A percentile compares a stretch with the other conserved stretches of the same genome.
phyloP scores from a whole-genome alignment of 2,113 vertebrate species.

The Pipa parva region DNA sequence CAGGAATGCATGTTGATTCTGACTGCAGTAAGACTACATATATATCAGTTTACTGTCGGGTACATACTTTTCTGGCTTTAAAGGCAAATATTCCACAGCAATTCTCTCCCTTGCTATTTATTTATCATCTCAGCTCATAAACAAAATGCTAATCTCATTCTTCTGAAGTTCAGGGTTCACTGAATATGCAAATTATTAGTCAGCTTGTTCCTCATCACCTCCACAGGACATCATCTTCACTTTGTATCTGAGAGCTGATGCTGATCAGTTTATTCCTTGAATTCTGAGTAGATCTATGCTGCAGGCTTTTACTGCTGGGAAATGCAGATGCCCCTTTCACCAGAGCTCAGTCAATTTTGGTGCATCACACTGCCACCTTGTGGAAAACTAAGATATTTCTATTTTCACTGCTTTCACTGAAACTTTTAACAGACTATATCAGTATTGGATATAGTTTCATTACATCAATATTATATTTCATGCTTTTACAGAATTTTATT shows the following conservation, averaged over 20 bases:
- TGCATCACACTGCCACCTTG: constrained; percentile 20
- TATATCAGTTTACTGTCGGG: too few species aligned
- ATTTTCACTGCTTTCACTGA: too few species aligned
- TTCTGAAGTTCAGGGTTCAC: constrained; percentile 6
- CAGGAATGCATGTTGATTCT: too few species aligned
- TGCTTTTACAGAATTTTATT: too few species aligned
- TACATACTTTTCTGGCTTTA: too few species aligned
- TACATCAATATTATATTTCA: too few species aligned
- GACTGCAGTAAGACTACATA: too few species aligned
- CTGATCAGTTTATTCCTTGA: neutral
- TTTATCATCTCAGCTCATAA: neutral
- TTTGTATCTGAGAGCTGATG: neutral
- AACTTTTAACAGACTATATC: too few species aligned
- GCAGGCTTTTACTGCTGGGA: constrained; percentile 1
- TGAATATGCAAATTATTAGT: constrained; percentile 27
- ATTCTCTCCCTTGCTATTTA: too few species aligned
- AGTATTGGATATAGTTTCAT: too few species aligned
- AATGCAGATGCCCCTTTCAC: neutral
- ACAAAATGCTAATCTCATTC: constrained; percentile 6
- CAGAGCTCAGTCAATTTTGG: neutral
- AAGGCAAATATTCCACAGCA: too few species aligned
- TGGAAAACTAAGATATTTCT: neutral
- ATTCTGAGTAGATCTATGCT: constrained; percentile 9
- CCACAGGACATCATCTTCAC: neutral
- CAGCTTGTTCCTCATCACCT: constrained; percentile 10